Conservation (phyloP, 2,113 vertebrate species). For the Mesembrinibis cayennensis region DNA sequence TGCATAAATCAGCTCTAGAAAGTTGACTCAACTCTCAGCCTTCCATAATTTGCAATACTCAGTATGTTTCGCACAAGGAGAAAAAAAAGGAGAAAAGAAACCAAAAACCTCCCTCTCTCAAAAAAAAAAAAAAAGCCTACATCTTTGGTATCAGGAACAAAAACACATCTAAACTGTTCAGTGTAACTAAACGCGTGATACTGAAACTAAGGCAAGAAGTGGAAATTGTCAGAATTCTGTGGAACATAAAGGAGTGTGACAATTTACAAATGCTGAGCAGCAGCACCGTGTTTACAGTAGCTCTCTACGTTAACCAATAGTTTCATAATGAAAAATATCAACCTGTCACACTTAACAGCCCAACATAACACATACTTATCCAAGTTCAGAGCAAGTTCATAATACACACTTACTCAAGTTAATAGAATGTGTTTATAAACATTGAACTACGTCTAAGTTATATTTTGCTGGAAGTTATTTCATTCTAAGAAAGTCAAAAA, state of each 20-base stretch:
- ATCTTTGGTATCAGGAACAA: not conserved
- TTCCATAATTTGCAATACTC: not conserved
- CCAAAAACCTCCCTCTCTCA: no score
- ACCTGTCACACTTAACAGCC: not conserved
- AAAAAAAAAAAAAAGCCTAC: not conserved
- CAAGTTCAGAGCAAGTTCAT: not conserved
- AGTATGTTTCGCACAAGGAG: not conserved
- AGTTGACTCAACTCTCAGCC: not conserved
- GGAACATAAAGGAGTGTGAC: not conserved
- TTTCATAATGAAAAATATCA: not conserved
- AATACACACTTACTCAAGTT: not conserved
- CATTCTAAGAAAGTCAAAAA: not conserved
- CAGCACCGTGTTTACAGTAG: not conserved
- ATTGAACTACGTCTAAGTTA: not conserved
- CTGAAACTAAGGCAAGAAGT: not conserved
- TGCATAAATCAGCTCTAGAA: not conserved
- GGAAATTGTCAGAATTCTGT: not conserved
- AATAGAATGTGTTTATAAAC: not conserved
- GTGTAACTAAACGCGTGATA: not conserved
- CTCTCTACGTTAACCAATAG: not conserved
- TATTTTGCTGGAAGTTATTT: not conserved
- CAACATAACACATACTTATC: not conserved
- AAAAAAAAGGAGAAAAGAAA: not conserved
- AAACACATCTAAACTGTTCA: not conserved
- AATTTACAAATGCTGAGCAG: not conserved